These are phyloP conservation scores for Grammomys surdaster DNA, from an alignment of 2,113 vertebrate species.

Conservation along the genomic window DNA sequence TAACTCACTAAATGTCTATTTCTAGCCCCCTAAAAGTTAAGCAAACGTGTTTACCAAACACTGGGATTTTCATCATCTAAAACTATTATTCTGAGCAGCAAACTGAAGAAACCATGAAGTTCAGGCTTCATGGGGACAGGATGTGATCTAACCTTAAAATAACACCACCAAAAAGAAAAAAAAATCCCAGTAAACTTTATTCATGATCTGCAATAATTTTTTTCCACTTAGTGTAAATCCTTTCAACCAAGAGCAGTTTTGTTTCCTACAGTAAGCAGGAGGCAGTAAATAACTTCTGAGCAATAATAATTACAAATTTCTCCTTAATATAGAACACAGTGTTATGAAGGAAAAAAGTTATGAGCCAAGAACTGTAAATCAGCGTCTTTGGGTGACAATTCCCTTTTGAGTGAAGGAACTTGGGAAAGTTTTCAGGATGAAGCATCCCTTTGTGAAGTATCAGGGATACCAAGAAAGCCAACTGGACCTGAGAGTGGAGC, in stretches of 20 bases:
- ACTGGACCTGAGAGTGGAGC: not conserved
- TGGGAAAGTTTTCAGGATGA: conserved; percentile 5
- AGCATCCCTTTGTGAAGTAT: conserved; percentile 14
- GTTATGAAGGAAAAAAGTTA: not conserved
- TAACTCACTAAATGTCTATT: not conserved
- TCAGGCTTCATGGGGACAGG: not conserved
- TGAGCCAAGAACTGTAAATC: not conserved
- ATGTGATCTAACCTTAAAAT: conserved; percentile 21
- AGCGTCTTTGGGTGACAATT: conserved; percentile 13
- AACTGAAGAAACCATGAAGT: not conserved
- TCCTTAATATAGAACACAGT: not conserved
- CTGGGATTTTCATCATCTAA: conserved; percentile 46
- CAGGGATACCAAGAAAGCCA: conserved; percentile 29
- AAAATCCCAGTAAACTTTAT: not conserved
- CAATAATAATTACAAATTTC: conserved; percentile 9
- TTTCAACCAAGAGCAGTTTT: conserved; percentile 19
- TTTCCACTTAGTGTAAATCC: not conserved
- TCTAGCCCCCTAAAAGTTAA: conserved; percentile 19
- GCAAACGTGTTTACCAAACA: conserved; percentile 29
- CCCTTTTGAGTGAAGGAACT: not conserved
- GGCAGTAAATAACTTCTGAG: conserved; percentile 34
- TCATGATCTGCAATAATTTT: conserved; percentile 30
- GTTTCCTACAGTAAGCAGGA: not conserved
- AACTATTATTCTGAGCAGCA: conserved; percentile 59
- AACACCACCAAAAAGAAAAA: not conserved